These are phyloP conservation scores for Pollimyrus isidori DNA, from an alignment of 2,113 vertebrate species.

Conservation along the genomic window DNA sequence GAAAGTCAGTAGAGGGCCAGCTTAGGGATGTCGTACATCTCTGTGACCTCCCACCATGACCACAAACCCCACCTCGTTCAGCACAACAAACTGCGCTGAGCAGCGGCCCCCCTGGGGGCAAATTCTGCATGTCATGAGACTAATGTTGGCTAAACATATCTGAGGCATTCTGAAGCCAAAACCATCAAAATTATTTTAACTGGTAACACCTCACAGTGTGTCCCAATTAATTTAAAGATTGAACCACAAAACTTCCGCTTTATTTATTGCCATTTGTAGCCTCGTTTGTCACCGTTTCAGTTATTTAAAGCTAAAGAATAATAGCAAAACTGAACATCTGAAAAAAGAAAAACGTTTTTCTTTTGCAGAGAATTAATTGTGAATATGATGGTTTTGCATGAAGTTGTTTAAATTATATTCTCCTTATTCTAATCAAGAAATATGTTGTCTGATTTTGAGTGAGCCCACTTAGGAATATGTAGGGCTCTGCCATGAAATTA, in stretches of 20 bases:
- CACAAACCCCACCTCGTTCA: not conserved
- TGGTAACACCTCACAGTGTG: not conserved
- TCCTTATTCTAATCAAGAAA: conserved; percentile 46
- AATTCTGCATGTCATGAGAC: not conserved
- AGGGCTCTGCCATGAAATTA: conserved; percentile 44
- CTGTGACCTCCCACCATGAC: not conserved
- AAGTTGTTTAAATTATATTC: conserved; percentile 50
- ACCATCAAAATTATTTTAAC: not conserved
- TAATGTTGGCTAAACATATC: not conserved
- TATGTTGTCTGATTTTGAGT: conserved; percentile 36
- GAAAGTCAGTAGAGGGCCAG: not conserved
- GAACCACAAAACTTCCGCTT: not conserved
- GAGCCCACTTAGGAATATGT: conserved; percentile 39
- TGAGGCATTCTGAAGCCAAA: not conserved
- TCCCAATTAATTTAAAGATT: not conserved
- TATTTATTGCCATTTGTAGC: not conserved
- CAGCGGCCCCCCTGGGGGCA: not conserved
- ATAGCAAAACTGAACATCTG: not conserved
- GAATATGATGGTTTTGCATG: conserved; percentile 56
- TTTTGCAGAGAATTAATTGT: conserved; percentile 49
- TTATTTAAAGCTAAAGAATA: not conserved
- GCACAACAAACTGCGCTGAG: not conserved
- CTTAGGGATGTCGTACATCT: not conserved
- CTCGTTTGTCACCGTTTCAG: not conserved
- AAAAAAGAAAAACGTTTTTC: conserved; percentile 16